A percentile compares a stretch with the other conserved stretches of the same genome.
Conservation (phyloP, 1,140 invertebrate species). For the Ladona fulva region DNA sequence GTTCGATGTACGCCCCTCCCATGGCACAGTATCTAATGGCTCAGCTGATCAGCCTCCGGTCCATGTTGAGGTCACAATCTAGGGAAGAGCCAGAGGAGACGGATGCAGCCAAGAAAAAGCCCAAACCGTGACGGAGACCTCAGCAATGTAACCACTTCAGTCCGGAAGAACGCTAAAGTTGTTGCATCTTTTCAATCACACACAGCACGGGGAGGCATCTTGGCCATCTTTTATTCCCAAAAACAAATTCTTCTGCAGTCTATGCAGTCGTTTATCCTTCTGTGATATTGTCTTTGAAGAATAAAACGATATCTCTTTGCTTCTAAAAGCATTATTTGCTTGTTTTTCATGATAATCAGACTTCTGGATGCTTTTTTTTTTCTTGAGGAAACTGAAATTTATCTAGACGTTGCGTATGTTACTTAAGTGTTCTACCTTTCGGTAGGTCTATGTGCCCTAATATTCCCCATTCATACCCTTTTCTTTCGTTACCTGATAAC, state of each 20-base stretch:
- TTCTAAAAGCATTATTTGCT: no score
- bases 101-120: slow-evolving; percentile 39
- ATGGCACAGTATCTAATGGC: slow-evolving; percentile 59
- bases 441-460: no score
- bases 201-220: not conserved
- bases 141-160: slow-evolving; percentile 25
- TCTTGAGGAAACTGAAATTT: no score
- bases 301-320: no score
- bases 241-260: not conserved
- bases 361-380: no score
- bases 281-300: no score
- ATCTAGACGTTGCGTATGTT: no score
- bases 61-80: slow-evolving; percentile 23
- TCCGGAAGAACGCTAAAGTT: slow-evolving; percentile 29
- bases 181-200: slow-evolving; percentile 23
- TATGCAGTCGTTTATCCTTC: no score
- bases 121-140: slow-evolving; percentile 35
- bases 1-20: slow-evolving; percentile 44
- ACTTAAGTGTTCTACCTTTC: no score
- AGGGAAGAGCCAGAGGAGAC: slow-evolving; percentile 38
- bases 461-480: no score
- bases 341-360: no score
- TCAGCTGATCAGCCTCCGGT: slow-evolving; percentile 61
- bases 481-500: no score
- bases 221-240: not conserved